Evolutionary conservation across 2,113 vertebrate genomes (phyloP).

Genomic region (Crotalus tigris): DNA sequence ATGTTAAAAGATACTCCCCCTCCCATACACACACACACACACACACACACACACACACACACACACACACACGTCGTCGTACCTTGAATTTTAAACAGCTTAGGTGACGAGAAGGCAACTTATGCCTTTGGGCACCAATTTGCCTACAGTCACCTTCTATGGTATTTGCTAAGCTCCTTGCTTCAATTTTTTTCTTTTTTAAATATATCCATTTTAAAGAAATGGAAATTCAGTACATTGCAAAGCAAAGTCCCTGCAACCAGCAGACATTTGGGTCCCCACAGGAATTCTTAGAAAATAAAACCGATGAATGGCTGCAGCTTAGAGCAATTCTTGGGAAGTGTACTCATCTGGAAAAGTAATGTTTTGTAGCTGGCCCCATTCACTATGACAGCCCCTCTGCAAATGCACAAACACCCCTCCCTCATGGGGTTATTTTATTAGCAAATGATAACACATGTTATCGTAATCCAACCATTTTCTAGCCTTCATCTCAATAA

Average conservation of each 20-base stretch:
- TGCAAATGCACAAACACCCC: not conserved
- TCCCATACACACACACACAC: accelerated
- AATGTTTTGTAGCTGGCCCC: not conserved
- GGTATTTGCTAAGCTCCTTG: not conserved
- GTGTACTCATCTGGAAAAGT: not conserved
- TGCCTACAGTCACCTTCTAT: not conserved
- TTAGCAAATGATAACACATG: not conserved
- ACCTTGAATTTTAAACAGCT: conserved; percentile 2
- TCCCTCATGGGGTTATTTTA: not conserved
- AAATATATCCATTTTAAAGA: not conserved
- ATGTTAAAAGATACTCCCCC: accelerated
- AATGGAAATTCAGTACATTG: not conserved
- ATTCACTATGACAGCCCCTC: not conserved
- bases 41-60: accelerated
- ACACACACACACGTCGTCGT: not conserved
- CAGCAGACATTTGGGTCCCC: not conserved
- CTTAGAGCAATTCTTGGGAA: not conserved
- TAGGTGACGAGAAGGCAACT: not conserved
- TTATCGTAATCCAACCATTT: not conserved
- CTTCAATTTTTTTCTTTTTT: not conserved
- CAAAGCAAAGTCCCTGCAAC: not conserved
- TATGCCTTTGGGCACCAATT: not conserved
- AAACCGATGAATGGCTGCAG: not conserved
- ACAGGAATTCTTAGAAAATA: not conserved
- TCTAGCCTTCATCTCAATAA: not conserved